phyloP scores from a whole-genome alignment of 2,113 vertebrate genomes.

The Corythoichthys intestinalis region DNA sequence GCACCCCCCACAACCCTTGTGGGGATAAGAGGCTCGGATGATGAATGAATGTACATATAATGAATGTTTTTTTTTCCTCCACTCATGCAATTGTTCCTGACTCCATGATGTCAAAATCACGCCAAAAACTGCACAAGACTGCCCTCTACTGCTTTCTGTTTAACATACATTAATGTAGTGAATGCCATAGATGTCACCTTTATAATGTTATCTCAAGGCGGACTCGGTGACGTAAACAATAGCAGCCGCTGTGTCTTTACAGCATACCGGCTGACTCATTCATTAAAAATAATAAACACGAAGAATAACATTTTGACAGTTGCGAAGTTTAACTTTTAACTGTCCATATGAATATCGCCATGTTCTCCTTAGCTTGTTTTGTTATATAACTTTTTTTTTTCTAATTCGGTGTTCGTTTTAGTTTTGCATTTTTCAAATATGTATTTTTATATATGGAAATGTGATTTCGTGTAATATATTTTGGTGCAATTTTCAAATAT shows the following conservation, averaged over 20 bases:
- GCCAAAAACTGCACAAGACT: slow-evolving; percentile 2
- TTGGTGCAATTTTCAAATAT: too few relatives aligned
- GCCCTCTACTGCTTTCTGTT: slow-evolving; percentile 28
- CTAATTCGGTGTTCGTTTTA: background rate
- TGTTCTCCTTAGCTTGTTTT: too few relatives aligned
- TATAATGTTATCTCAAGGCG: background rate
- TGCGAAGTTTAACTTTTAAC: background rate
- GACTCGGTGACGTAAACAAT: slow-evolving; percentile 18
- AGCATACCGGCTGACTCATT: background rate
- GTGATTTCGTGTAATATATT: too few relatives aligned
- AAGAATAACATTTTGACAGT: background rate
- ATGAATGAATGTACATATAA: too few relatives aligned
- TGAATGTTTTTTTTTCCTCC: too few relatives aligned
- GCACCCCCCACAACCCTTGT: too few relatives aligned
- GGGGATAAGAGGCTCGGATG: too few relatives aligned
- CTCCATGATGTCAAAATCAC: too few relatives aligned
- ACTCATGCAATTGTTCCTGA: background rate
- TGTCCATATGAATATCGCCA: background rate
- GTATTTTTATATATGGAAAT: too few relatives aligned
- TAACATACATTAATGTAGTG: background rate
- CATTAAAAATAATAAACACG: background rate
- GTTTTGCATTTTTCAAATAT: too few relatives aligned
- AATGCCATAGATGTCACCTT: background rate
- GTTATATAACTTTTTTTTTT: background rate
- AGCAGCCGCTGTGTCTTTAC: background rate